Evolutionary conservation across 2,113 vertebrate genomes (phyloP), one percentile per base, ranked within the genome.

Genomic region (Oryzias woworae): DNA sequence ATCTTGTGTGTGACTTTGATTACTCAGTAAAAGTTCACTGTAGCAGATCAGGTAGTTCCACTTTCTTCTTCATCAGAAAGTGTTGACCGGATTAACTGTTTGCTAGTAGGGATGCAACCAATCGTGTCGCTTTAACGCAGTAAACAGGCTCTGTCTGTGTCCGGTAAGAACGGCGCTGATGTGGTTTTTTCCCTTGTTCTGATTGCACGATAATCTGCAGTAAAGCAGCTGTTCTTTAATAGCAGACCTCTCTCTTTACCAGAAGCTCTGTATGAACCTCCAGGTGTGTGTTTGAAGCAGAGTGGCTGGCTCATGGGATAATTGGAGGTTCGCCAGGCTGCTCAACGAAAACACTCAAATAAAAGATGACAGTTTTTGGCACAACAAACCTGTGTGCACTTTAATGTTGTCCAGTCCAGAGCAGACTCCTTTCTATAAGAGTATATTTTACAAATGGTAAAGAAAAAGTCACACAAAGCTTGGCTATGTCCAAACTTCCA

Each of bases 191-290:
- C 58, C 55, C 58, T 69, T 77, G 73, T 78, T 68, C 56, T 61
- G 48, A 66, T 66, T 49, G 56, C 2, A 1, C 51, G 47, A 41
- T 31, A 55, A 53, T 71, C 73, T 77, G 77, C 61, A 68, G 66
- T 74, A 48, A 42, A 66, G 73, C 79, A 81, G 73, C 79, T 81
- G 81, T 79, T 84, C 51, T 74, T 62, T 75, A 50, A 69, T 65
- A 62, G 73, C 71, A 79, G 67, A 42, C 72, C 68, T 77, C 56
- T 59, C 60, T 82, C 50, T 51, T 69, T 58, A 73, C 64, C 75
- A 76, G 76, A 73, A 60, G 69, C 66, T 78, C 78, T 87, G 81
- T 83, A 83, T 89, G 68, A 85, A 82, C 64, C 69, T 77, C 81
- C 78, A 82, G 83, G 83, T 84, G 81, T 53, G 12, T 0, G 69